Conservation (phyloP, 2,888 invertebrate species). For the Eristalis intricaria region DNA sequence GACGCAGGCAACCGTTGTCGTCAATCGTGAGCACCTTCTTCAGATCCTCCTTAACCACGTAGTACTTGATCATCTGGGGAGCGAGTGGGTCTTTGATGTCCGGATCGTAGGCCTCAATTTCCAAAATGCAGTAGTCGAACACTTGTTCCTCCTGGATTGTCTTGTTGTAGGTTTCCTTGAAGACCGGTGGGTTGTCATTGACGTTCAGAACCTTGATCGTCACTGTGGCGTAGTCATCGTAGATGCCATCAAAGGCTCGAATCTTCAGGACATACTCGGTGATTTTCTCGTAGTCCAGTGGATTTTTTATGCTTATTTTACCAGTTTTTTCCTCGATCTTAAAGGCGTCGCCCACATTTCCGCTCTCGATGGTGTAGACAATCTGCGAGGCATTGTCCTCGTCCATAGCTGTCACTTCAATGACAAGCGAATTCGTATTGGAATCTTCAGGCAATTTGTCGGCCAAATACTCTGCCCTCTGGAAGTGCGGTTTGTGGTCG, state of each 20-base stretch:
- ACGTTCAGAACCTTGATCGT: slow-evolving; percentile 93
- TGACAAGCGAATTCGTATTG: slow-evolving; percentile 90
- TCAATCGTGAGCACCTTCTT: slow-evolving; percentile 88
- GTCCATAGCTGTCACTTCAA: slow-evolving; percentile 94
- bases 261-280: slow-evolving; percentile 93
- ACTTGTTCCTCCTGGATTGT: slow-evolving; percentile 89
- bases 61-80: slow-evolving; percentile 90
- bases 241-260: slow-evolving; percentile 91
- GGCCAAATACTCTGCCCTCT: slow-evolving; percentile 87
- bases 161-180: slow-evolving; percentile 87
- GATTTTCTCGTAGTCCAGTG: slow-evolving; percentile 91
- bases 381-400: slow-evolving; percentile 94
- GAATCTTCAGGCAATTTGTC: slow-evolving; percentile 91
- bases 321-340: slow-evolving; percentile 92
- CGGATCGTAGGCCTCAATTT: slow-evolving; percentile 90
- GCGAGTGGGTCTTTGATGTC: slow-evolving; percentile 89
- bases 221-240: slow-evolving; percentile 91
- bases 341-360: slow-evolving; percentile 93
- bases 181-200: slow-evolving; percentile 96
- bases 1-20: slow-evolving; percentile 87
- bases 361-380: slow-evolving; percentile 92
- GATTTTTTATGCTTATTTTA: slow-evolving; percentile 89
- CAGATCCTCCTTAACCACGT: slow-evolving; percentile 87
- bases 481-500: slow-evolving; percentile 96
- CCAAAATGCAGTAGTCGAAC: slow-evolving; percentile 87